Percentiles rank a stretch among this genome's conserved stretches.
Evolutionary conservation across 2,113 vertebrate genomes (phyloP).

Genomic region (Columba livia): DNA sequence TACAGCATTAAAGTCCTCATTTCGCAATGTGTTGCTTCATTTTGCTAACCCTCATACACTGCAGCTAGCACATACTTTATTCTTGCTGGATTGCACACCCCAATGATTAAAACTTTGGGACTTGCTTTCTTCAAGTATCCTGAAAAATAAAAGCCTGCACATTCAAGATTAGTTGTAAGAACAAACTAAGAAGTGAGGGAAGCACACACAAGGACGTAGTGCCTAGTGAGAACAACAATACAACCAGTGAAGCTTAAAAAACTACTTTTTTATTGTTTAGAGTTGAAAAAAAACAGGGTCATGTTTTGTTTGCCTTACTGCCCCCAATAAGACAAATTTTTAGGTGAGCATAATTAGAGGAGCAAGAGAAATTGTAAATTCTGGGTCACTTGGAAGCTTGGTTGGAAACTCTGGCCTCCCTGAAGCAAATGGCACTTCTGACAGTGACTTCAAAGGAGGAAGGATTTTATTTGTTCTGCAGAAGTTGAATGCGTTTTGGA

Average conservation of each 20-base stretch:
- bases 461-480: neutral
- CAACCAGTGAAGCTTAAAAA: neutral
- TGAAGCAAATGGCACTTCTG: neutral
- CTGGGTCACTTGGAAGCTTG: neutral
- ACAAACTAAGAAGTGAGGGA: neutral
- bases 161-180: neutral
- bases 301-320: neutral
- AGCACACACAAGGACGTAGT: neutral
- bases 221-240: neutral
- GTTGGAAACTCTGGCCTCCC: neutral
- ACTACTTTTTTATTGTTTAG: neutral
- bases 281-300: neutral
- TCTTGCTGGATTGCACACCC: slow-evolving; percentile 18
- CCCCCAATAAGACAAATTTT: neutral
- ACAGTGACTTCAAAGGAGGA: neutral
- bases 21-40: neutral
- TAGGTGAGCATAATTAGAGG: neutral
- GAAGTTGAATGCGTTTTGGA: neutral
- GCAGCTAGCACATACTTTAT: neutral
- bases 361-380: neutral
- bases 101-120: neutral
- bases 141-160: slow-evolving; percentile 23
- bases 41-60: neutral
- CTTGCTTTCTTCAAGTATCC: slow-evolving; percentile 12
- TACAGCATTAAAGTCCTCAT: slow-evolving; percentile 16